These are phyloP conservation scores for Drosophila antonietae DNA, from an alignment of 2,888 invertebrate genomes.

Conservation along the genomic window DNA sequence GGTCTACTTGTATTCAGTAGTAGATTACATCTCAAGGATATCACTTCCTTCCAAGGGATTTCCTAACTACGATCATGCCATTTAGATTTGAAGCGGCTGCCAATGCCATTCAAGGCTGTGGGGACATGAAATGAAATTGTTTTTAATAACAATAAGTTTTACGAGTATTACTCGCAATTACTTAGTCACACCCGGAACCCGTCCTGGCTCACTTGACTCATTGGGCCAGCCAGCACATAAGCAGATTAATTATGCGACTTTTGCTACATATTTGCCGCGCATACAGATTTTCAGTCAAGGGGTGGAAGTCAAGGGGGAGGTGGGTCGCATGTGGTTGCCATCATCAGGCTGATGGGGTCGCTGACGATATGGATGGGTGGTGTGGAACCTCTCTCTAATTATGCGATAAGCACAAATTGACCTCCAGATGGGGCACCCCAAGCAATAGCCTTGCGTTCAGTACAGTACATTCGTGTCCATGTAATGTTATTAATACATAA, in stretches of 20 bases:
- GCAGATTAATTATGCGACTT: conserved; percentile 80
- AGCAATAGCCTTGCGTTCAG: background rate
- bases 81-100: conserved; percentile 18
- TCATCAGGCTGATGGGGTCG: conserved; percentile 22
- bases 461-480: conserved; percentile 22
- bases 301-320: background rate
- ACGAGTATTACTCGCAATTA: conserved; percentile 71
- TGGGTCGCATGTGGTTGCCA: conserved; percentile 54
- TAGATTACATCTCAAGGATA: background rate
- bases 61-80: background rate
- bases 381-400: conserved; percentile 57
- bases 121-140: conserved; percentile 66
- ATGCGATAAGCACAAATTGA: conserved; percentile 78
- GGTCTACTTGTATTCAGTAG: background rate
- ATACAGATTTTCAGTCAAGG: conserved; percentile 47
- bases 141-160: conserved; percentile 60
- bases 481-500: conserved; percentile 78
- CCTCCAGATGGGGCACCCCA: conserved; percentile 46
- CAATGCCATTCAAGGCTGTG: conserved; percentile 7
- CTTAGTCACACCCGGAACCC: conserved; percentile 67
- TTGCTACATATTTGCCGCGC: conserved; percentile 59
- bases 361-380: conserved; percentile 1
- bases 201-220: conserved; percentile 30
- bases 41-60: background rate
- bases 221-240: conserved; percentile 59